Evolutionary conservation across 2,113 vertebrate species (phyloP).

Genomic region (Poeciliopsis occidentalis): DNA sequence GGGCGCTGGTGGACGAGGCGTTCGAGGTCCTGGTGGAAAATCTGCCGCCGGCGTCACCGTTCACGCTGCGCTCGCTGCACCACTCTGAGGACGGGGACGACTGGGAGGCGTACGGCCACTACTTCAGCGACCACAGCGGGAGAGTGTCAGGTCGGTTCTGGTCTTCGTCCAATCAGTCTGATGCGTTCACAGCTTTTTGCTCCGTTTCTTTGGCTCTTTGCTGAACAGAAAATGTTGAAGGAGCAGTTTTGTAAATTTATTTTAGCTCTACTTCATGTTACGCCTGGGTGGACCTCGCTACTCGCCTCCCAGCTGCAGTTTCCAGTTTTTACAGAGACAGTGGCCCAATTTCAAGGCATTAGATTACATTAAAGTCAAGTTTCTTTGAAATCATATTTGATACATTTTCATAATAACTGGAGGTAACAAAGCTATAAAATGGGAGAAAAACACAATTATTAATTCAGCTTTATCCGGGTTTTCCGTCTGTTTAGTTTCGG

Average conservation of each 20-base stretch:
- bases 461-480: not conserved
- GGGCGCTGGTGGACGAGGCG: slow-evolving; percentile 73
- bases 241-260: no score
- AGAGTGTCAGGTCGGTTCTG: slow-evolving; percentile 62
- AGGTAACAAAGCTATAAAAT: no score
- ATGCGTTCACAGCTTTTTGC: not conserved
- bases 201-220: not conserved
- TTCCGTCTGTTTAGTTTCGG: slow-evolving; percentile 50
- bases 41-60: slow-evolving; percentile 46
- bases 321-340: no score
- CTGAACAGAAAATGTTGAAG: not conserved
- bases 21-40: slow-evolving; percentile 68
- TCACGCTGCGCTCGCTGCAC: slow-evolving; percentile 71
- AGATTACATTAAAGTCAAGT: no score
- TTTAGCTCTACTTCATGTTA: no score
- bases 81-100: slow-evolving; percentile 70
- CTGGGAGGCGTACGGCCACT: slow-evolving; percentile 80
- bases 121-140: slow-evolving; percentile 66
- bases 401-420: no score
- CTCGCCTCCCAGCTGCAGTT: no score
- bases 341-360: no score
- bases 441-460: no score
- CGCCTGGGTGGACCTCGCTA: no score
- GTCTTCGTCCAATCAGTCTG: not conserved
- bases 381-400: no score